Base-by-base conservation (phyloP, 2,113 vertebrate species). In the Himantopus leucocephalus region DNA sequence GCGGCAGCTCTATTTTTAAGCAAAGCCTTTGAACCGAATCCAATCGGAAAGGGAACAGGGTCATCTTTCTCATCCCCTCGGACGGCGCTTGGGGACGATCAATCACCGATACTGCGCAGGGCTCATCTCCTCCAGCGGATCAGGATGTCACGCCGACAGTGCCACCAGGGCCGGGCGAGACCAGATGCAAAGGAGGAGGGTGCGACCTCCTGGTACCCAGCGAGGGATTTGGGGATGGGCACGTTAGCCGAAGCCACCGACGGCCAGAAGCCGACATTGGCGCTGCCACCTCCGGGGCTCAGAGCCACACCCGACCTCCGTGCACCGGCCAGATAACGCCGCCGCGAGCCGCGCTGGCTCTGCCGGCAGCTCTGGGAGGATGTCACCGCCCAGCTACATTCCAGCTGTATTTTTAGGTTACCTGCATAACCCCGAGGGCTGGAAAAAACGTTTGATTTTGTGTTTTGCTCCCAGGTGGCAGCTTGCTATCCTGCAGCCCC, bases 331-430 rank as follows among this genome's bases (percentile, higher is more conserved):
- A 83, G 96, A 94, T 94, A 94, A 96, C 29, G 3, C 6, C 0
- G 2, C 48, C 9, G 2, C 1, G 3, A 67, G 77, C 77, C 14
- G 2, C 13, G 2, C 39, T 5, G 3, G 71, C 79, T 53, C 64
- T 64, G 76, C 85, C 24, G 0, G 45, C 78, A 63, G 78, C 79
- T 14, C 89, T 3, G 0, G 89, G 93, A 96, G 85, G 94, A 95
- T 93, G 92, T 85, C 92, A 93, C 95, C 88, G 0, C 93, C 92
- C 92, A 63, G 92, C 13, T 18, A 80, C 72, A 43, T 63, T 77
- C 93, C 93, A 84, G 55, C 0, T 62, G 75, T 88, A 80, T 92
- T 94, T 96, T 90, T 88, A 96, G 78, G 85, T 66, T 85, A 96
- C 92, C 95, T 95, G 88, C 67, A 88, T 22, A 80, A 88, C 82